Evolutionary conservation across 1,140 invertebrate genomes (phyloP), one percentile per base, ranked within the genome.

Genomic region (Macrobrachium rosenbergii): DNA sequence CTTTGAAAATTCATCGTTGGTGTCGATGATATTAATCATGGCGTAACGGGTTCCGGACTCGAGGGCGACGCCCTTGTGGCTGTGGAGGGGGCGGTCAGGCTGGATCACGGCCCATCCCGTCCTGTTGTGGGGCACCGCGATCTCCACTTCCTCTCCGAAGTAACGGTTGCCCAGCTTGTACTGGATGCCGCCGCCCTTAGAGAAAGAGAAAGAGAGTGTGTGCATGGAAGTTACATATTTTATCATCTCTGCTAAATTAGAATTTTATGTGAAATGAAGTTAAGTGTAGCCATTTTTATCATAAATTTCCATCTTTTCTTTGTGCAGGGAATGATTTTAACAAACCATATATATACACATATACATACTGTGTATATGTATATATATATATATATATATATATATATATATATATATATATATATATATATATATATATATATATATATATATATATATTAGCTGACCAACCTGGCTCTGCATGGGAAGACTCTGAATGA

Each of bases 61-160:
- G 12, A 87, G 85, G 16, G 64, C 28, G 52, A 87, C 79, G 63
- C 85, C 85, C 19, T 64, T 75, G 37, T 87, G 85, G 5, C 81
- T 58, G 78, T 87, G 85, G 28, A 73, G 58, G 2, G 85, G 85
- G 2, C 85, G 52, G 69, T 87, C 23, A 6, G 85, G 85, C 78
- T 87, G 85, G 14, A 87, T 67, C 19, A 87, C 78, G 3, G 78
- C 85, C 85, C 85, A 87, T 6, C 85, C 85, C 2, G 85, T 87
- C 37, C 85, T 19, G 76, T 87, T 82, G 60, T 82, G 85, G 37
- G 78, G 28, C 52, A 87, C 67, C 6, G 43, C 14, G 14, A 87
- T 3, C 67, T 87, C 85, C 17, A 58, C 17, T n/a, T 87, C 85
- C 69, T 73, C 69, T 10, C 12, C 69, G 78, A 87, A 87, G 76